Conservation (phyloP, 1,140 invertebrate species). For the Leptestheria dahalacensis region DNA sequence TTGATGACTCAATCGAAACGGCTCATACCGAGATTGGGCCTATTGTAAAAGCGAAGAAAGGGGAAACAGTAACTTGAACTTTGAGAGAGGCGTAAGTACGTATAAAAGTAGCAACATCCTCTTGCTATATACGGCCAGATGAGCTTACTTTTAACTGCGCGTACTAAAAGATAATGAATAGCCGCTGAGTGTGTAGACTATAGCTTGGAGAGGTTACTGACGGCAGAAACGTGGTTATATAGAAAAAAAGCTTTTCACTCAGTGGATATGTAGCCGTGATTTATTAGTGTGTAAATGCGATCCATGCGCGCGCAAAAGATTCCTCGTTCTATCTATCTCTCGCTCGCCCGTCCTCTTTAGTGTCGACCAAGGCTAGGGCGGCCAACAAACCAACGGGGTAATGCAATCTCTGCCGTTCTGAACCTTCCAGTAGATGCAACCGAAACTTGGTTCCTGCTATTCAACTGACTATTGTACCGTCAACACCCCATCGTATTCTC, state of each 20-base stretch:
- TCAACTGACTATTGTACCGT: neutral
- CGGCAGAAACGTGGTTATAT: neutral
- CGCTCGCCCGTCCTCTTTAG: neutral
- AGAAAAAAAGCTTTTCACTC: neutral
- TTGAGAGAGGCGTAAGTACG: no score
- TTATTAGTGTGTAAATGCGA: neutral
- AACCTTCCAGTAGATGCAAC: neutral
- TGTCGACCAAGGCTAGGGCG: neutral
- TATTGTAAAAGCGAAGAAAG: no score
- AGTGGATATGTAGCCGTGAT: neutral
- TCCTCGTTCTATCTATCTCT: no score
- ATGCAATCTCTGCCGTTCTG: neutral
- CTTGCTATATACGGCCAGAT: no score
- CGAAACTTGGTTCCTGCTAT: neutral
- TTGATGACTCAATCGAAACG: no score
- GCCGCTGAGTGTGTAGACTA: no score
- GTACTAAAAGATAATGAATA: neutral
- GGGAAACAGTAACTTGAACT: no score
- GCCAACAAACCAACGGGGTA: neutral
- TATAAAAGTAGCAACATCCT: no score
- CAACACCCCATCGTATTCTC: neutral
- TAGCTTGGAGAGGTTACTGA: neutral
- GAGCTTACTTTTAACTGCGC: neutral
- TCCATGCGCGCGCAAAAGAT: neutral
- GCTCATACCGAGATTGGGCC: no score